A percentile compares a stretch with the other conserved stretches of the same genome.
phyloP scores from a whole-genome alignment of 2,113 vertebrate species.

The Micromys minutus region DNA sequence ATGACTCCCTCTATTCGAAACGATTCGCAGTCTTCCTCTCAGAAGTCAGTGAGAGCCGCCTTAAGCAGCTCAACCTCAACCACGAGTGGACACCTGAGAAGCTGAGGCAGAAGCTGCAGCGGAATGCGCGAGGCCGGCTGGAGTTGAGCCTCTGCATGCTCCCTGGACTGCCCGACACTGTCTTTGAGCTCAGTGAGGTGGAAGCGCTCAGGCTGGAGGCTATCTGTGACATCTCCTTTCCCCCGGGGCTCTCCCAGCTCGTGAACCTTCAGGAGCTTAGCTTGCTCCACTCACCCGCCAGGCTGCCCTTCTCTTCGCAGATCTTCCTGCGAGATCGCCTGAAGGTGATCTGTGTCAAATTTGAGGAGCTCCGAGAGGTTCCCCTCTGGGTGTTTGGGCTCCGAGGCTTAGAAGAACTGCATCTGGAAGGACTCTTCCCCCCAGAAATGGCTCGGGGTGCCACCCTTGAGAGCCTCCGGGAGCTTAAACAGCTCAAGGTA shows the following conservation, averaged over 20 bases:
- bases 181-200: conserved; percentile 90
- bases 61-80: conserved; percentile 93
- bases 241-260: conserved; percentile 87
- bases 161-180: conserved; percentile 89
- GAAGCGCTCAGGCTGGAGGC: conserved; percentile 92
- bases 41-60: conserved; percentile 92
- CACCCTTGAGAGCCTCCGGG: conserved; percentile 88
- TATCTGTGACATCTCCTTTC: conserved; percentile 88
- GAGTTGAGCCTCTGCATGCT: conserved; percentile 92
- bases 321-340: conserved; percentile 88
- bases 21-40: conserved; percentile 94
- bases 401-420: conserved; percentile 89
- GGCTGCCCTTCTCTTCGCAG: conserved; percentile 88
- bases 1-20: conserved; percentile 92
- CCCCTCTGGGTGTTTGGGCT: conserved; percentile 92
- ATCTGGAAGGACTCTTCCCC: conserved; percentile 88
- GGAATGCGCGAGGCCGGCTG: conserved; percentile 83
- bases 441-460: conserved; percentile 85
- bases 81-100: conserved; percentile 92
- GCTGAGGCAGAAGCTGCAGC: conserved; percentile 87
- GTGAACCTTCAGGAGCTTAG: conserved; percentile 88
- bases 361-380: conserved; percentile 87
- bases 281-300: conserved; percentile 88
- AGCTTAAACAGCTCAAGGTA: conserved; percentile 88
- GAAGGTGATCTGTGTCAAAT: conserved; percentile 88